Conservation (phyloP, 1,140 invertebrate genomes). For the Drosophila rufa region DNA sequence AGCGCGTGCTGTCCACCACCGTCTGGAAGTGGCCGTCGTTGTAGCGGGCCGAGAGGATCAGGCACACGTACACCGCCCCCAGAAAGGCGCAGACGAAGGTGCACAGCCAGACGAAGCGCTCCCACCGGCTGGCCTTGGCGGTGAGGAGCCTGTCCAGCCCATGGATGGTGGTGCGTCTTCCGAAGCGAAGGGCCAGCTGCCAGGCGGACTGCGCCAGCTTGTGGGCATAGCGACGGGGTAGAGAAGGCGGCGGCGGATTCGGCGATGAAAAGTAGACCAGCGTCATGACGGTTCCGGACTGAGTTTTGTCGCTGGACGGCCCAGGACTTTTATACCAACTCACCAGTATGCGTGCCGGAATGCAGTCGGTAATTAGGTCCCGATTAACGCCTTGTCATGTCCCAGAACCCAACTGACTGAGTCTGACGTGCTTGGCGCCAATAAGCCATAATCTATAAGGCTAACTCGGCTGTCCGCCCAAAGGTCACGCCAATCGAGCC, state of each 20-base stretch:
- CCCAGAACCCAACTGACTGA: neutral
- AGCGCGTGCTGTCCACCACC: constrained; percentile 78
- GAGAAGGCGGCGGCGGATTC: constrained; percentile 4
- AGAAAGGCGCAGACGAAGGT: constrained; percentile 69
- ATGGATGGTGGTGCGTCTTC: constrained; percentile 74
- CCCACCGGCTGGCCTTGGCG: constrained; percentile 60
- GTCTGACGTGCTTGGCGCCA: constrained; percentile 56
- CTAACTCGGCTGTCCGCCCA: constrained; percentile 18
- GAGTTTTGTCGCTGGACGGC: neutral
- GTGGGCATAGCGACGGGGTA: constrained; percentile 25
- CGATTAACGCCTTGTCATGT: constrained; percentile 39
- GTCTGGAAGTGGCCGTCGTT: constrained; percentile 72
- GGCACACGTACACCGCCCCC: constrained; percentile 73
- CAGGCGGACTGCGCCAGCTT: constrained; percentile 50
- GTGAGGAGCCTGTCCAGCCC: constrained; percentile 68
- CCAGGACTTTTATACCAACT: constrained; percentile 56
- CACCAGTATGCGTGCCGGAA: constrained; percentile 33
- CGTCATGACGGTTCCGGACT: constrained; percentile 50
- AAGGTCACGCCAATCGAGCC: constrained; percentile 51
- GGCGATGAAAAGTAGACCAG: constrained; percentile 43
- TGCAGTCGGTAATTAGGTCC: constrained; percentile 51
- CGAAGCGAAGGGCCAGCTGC: constrained; percentile 68
- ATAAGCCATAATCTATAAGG: constrained; percentile 63
- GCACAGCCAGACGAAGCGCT: constrained; percentile 72
- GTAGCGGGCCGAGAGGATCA: constrained; percentile 72